phyloP scores from a whole-genome alignment of 37 sponge, comb jelly and placozoan species.

The Aplysina aerophoba region DNA sequence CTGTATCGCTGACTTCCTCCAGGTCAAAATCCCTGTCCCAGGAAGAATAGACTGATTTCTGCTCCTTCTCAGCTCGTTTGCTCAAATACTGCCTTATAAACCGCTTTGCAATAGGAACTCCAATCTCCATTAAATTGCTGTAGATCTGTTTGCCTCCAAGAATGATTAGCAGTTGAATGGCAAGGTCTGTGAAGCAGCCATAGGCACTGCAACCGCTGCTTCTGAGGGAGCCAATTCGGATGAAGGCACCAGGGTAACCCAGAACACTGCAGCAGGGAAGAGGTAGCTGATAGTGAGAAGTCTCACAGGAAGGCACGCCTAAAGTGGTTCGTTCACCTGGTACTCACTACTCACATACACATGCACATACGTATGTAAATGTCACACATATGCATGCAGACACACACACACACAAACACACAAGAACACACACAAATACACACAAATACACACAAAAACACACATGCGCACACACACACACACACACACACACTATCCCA shows the following conservation, averaged over 20 bases:
- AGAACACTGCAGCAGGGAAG: constrained; percentile 35
- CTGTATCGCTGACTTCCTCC: constrained; percentile 61
- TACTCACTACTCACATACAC: no score
- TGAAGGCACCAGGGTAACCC: constrained; percentile 68
- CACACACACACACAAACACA: no score
- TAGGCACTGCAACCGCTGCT: constrained; percentile 69
- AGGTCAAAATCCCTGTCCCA: constrained; percentile 84
- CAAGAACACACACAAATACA: no score
- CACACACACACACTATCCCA: background rate
- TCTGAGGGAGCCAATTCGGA: constrained; percentile 45
- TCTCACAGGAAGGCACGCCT: no score
- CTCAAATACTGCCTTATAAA: background rate
- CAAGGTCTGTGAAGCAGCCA: constrained; percentile 79
- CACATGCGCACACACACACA: no score
- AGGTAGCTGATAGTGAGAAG: no score
- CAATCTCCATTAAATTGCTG: constrained; percentile 62
- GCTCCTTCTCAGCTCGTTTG: constrained; percentile 32
- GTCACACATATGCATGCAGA: no score
- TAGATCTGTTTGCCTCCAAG: constrained; percentile 79
- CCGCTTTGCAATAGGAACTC: constrained; percentile 41
- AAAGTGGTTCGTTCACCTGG: no score
- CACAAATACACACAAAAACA: no score
- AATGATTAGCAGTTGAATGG: constrained; percentile 74
- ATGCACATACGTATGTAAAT: no score
- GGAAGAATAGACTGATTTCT: constrained; percentile 35